Evolutionary conservation across 2,797 vertebrate genomes (phyloP).

Genomic region (Falco concolor): DNA sequence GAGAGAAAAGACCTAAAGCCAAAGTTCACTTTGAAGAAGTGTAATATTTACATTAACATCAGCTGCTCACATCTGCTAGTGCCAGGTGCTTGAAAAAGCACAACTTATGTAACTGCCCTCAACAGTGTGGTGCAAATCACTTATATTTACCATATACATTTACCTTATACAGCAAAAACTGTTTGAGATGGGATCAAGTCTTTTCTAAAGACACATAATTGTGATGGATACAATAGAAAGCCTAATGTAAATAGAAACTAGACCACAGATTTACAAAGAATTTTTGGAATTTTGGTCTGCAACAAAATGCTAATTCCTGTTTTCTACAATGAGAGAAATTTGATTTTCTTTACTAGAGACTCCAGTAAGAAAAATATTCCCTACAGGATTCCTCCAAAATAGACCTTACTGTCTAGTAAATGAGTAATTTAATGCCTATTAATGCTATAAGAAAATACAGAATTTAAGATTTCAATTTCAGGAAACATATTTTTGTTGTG

Average conservation of each 20-base stretch:
- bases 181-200: not conserved
- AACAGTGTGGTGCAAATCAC: not conserved
- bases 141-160: not conserved
- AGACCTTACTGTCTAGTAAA: not conserved
- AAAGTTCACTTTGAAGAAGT: conserved; percentile 20
- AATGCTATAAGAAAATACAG: not conserved
- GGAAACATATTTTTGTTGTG: not conserved
- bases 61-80: not conserved
- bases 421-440: not conserved
- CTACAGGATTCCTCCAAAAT: not conserved
- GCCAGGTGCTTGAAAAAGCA: not conserved
- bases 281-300: not conserved
- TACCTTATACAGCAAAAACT: not conserved
- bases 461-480: not conserved
- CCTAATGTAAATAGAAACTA: conserved; percentile 30
- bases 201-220: not conserved
- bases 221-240: not conserved
- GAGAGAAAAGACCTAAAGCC: not conserved
- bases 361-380: not conserved
- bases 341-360: not conserved
- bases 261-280: not conserved
- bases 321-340: not conserved
- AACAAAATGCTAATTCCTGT: not conserved
- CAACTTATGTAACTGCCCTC: not conserved
- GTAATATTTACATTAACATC: conserved; percentile 3